Evolutionary conservation across 2,113 vertebrate genomes (phyloP), one percentile per base, ranked within the genome.

Genomic region (Columba janthina): DNA sequence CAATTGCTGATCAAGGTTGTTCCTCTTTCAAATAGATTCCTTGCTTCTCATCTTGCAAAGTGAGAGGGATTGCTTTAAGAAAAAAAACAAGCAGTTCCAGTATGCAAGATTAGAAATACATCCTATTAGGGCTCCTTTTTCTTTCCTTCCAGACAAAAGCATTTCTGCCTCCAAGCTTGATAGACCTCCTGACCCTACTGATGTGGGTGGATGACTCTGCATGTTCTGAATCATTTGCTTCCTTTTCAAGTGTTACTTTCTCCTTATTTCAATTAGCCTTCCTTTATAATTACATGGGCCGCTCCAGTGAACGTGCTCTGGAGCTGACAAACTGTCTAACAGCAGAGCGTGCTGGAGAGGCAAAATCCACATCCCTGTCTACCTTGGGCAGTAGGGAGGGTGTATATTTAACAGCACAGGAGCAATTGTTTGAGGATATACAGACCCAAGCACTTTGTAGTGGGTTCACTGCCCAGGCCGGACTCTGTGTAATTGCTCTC

Each of bases 261-360:
- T 40, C 95, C 65, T 93, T 64, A 93, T 94, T 95, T 94, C 96
- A 96, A 96, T 97, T 97, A 96, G 89, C 82, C 69, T 94, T 85
- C 76, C 71, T 46, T 80, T 94, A n/a, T 94, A 96, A 97, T 90
- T 94, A 72, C 85, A 26, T 0, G 53, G 85, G 58, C 32, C 5
- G 51, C 92, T 96, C 88, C 57, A 42, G 70, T 31, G 48, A 74
- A 48, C 21, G 53, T 5, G 40, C 57, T 74, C 48, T 29, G 66
- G 62, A 78, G 53, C 78, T 92, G 85, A 89, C 89, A 92, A 67
- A 84, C 78, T 17, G 4, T n/a, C 85, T 91, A 57, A 70, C 57
- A 73, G 28, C 61, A 21, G 76, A 88, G 76, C 34, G 11, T 12
- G 50, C 56, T 79, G 78, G 62, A 71, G 24, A 19, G 44, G 44